These are phyloP conservation scores for Erythrocercus mccallii DNA, from an alignment of 2,113 vertebrate genomes.

Conservation along the genomic window DNA sequence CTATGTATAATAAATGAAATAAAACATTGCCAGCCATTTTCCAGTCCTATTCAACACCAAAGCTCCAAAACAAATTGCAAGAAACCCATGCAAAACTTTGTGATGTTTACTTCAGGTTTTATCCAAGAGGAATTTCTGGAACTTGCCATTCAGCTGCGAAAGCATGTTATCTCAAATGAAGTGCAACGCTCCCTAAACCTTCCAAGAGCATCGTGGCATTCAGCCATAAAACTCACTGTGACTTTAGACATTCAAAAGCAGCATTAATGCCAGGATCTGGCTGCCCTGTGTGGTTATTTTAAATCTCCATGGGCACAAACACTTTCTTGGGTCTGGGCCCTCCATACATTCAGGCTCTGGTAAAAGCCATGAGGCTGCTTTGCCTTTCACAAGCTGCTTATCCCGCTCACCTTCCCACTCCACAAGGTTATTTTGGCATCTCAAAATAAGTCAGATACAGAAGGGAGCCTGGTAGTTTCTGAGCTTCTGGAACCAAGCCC, in stretches of 20 bases:
- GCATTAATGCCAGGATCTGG: not conserved
- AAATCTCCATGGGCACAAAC: not conserved
- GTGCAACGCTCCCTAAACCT: not conserved
- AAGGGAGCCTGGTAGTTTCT: not conserved
- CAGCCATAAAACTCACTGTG: constrained; percentile 2
- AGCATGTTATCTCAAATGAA: constrained; percentile 16
- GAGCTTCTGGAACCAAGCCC: not conserved
- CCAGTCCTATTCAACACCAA: not conserved
- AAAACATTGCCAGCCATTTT: constrained; percentile 31
- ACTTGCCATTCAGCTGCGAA: not conserved
- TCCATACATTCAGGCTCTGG: not conserved
- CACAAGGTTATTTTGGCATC: not conserved
- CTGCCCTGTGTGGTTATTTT: not conserved
- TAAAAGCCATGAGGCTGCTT: not conserved
- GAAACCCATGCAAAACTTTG: constrained; percentile 39
- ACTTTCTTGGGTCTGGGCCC: not conserved
- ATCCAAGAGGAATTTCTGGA: constrained; percentile 40
- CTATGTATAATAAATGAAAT: not conserved
- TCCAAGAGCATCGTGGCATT: not conserved
- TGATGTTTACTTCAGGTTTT: constrained; percentile 55
- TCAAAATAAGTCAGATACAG: not conserved
- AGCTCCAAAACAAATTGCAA: constrained; percentile 30
- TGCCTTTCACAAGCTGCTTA: not conserved
- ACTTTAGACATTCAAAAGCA: constrained; percentile 12
- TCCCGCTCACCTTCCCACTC: not conserved